phyloP scores from a whole-genome alignment of 2,113 vertebrate genomes.

The Oxygymnocypris stewartii region DNA sequence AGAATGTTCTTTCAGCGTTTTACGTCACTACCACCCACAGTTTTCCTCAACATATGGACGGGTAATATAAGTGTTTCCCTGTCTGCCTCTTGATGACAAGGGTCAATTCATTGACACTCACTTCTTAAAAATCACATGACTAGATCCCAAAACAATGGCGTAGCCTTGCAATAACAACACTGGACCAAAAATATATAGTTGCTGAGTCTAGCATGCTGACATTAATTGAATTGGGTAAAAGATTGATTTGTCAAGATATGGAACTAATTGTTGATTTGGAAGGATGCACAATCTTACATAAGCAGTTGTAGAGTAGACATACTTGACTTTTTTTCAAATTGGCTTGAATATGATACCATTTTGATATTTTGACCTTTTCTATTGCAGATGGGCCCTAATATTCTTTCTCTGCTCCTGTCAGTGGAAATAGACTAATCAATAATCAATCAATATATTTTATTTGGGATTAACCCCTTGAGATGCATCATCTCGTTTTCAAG shows the following conservation, averaged over 20 bases:
- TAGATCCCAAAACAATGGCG: background rate
- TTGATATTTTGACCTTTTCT: conserved; percentile 17
- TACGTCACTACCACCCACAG: conserved; percentile 82
- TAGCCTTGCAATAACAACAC: conserved; percentile 34
- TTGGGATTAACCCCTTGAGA: too few species aligned
- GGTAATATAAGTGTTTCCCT: conserved; percentile 72
- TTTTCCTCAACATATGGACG: conserved; percentile 75
- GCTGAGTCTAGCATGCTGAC: background rate
- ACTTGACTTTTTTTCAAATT: background rate
- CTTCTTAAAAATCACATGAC: conserved; percentile 63
- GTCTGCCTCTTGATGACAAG: conserved; percentile 75
- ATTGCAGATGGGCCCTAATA: background rate
- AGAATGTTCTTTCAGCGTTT: conserved; percentile 73
- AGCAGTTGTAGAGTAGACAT: background rate
- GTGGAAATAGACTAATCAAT: conserved; percentile 14
- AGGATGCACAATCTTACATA: background rate
- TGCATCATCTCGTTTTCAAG: too few species aligned
- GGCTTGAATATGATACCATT: background rate
- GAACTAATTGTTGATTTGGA: background rate
- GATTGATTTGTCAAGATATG: background rate
- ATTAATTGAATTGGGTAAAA: background rate
- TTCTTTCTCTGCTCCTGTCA: conserved; percentile 7
- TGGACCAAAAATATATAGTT: background rate
- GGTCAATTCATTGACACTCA: conserved; percentile 70
- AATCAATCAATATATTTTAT: too few species aligned